Evolutionary conservation across 2,113 vertebrate species (phyloP).

Genomic region (Xiphorhynchus elegans): DNA sequence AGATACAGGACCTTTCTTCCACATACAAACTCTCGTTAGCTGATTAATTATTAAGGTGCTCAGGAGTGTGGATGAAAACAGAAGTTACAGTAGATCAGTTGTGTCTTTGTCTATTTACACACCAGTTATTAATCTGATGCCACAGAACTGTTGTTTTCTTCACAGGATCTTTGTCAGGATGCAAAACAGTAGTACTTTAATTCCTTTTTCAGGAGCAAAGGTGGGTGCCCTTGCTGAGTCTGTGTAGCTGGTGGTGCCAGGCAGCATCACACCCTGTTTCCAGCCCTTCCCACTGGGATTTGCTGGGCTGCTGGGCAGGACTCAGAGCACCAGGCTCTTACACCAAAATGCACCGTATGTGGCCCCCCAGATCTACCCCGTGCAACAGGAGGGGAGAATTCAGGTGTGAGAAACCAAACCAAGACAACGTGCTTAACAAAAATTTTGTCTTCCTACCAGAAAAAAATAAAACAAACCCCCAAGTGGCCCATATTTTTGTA

Average conservation of each 20-base stretch:
- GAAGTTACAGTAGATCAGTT: not conserved
- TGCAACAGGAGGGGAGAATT: not conserved
- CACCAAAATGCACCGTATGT: rapidly evolving
- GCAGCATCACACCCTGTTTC: rapidly evolving
- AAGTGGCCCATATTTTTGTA: not conserved
- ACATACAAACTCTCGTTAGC: slow-evolving; percentile 49
- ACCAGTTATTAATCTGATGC: rapidly evolving
- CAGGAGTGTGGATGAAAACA: slow-evolving; percentile 32
- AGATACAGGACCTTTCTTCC: slow-evolving; percentile 42
- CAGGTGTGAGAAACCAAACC: not conserved
- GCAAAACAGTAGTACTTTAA: not conserved
- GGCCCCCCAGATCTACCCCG: not conserved
- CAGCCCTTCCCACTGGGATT: not conserved
- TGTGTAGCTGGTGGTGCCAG: not conserved
- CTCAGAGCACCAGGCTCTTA: not conserved
- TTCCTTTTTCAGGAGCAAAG: not conserved
- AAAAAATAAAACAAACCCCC: not conserved
- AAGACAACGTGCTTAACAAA: not conserved
- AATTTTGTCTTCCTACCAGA: not conserved
- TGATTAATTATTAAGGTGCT: slow-evolving; percentile 67
- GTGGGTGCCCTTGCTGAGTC: not conserved
- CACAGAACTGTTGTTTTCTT: not conserved
- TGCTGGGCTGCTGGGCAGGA: not conserved
- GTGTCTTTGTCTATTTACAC: slow-evolving; percentile 1
- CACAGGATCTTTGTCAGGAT: not conserved